Evolutionary conservation across 37 sponge, comb jelly and placozoan species (phyloP).

Genomic region (Tethya wilhelma): DNA sequence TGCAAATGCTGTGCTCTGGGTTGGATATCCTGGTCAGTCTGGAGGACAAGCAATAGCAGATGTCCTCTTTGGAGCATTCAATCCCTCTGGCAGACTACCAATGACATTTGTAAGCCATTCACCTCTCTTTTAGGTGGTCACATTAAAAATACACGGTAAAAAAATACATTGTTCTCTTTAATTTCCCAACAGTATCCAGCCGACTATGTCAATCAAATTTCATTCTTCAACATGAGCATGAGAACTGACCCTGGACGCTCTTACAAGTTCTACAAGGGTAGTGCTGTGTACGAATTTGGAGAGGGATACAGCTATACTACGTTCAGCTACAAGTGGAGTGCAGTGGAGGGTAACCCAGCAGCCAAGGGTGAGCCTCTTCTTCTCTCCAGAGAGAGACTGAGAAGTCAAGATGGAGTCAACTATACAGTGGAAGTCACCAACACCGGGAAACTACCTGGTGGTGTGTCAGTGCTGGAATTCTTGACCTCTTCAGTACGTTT

Average conservation of each 20-base stretch:
- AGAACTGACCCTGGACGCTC: constrained; percentile 71
- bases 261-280: constrained; percentile 82
- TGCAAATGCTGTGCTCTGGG: constrained; percentile 77
- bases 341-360: background rate
- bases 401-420: constrained; percentile 11
- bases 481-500: constrained; percentile 57
- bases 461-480: constrained; percentile 60
- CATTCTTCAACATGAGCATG: constrained; percentile 76
- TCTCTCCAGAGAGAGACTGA: background rate
- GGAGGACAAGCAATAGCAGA: constrained; percentile 84
- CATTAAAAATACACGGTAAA: too few relatives aligned
- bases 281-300: constrained; percentile 73
- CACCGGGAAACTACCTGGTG: constrained; percentile 62
- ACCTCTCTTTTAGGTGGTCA: background rate
- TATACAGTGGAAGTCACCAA: constrained; percentile 79
- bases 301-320: constrained; percentile 79
- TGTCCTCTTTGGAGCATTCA: constrained; percentile 69
- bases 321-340: constrained; percentile 61
- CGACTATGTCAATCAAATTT: constrained; percentile 75
- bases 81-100: constrained; percentile 85
- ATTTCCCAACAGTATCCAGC: constrained; percentile 73
- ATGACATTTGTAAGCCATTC: too few relatives aligned
- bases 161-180: too few relatives aligned
- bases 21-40: constrained; percentile 84
- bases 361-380: too few relatives aligned